Conservation (phyloP, 2,888 invertebrate species). For the Dasypolia templi region DNA sequence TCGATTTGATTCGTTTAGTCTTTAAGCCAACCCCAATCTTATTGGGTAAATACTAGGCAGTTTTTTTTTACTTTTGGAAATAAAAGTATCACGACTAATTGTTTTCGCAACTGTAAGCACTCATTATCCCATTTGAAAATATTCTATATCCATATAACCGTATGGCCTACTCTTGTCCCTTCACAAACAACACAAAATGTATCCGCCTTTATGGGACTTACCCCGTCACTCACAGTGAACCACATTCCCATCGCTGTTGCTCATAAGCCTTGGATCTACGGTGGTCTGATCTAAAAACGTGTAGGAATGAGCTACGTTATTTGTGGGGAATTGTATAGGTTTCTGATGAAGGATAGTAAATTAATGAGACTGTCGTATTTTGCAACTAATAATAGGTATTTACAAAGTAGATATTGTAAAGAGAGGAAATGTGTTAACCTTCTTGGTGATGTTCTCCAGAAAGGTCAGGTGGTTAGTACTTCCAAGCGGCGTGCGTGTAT, state of each 20-base stretch:
- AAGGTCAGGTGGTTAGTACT: too few species aligned
- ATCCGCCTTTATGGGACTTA: conserved; percentile 32
- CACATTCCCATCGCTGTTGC: conserved; percentile 5
- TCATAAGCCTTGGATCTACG: conserved; percentile 31
- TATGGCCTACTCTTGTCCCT: conserved; percentile 2
- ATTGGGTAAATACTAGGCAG: too few species aligned
- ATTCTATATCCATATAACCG: not conserved
- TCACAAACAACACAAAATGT: conserved; percentile 14
- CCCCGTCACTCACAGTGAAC: conserved; percentile 28
- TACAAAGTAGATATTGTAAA: too few species aligned
- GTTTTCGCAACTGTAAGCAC: not conserved
- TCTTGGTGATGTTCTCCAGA: too few species aligned
- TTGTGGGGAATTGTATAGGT: not conserved
- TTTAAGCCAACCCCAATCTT: too few species aligned
- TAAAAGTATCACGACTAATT: too few species aligned
- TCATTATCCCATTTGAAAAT: not conserved
- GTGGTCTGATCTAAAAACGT: conserved; percentile 11
- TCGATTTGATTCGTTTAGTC: too few species aligned
- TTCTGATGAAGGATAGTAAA: not conserved
- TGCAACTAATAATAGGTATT: not conserved
- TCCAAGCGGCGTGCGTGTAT: too few species aligned
- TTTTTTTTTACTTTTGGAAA: too few species aligned
- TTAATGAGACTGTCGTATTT: not conserved
- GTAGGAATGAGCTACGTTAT: not conserved
- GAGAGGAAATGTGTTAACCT: too few species aligned